Evolutionary conservation across 2,113 vertebrate genomes (phyloP).

Genomic region (Indicator maculatus): DNA sequence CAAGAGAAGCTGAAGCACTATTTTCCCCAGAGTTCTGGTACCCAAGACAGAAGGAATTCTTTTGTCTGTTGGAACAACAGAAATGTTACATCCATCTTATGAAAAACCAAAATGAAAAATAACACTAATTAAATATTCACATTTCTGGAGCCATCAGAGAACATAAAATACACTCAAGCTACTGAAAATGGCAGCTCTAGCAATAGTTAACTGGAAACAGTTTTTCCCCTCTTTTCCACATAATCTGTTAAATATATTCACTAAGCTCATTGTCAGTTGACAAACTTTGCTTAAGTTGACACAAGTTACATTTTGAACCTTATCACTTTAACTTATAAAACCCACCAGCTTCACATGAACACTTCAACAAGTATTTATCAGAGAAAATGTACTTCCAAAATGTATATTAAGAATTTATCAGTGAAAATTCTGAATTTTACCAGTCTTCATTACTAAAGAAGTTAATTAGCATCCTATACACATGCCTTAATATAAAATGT

Average conservation of each 20-base stretch:
- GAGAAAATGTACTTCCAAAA: background rate
- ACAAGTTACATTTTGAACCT: background rate
- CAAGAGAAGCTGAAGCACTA: background rate
- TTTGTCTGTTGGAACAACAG: background rate
- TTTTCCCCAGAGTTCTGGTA: background rate
- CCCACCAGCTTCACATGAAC: background rate
- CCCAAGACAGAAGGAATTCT: background rate
- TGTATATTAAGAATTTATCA: background rate
- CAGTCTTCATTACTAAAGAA: background rate
- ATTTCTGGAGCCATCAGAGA: background rate
- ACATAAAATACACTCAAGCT: background rate
- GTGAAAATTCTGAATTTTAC: background rate
- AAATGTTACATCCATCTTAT: rapidly evolving
- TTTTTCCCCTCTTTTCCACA: background rate
- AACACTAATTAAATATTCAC: background rate
- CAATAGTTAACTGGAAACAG: background rate
- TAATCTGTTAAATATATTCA: background rate
- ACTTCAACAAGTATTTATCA: background rate
- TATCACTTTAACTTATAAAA: background rate
- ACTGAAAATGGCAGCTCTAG: background rate
- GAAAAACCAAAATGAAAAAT: background rate
- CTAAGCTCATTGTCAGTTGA: background rate
- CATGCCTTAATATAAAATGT: background rate
- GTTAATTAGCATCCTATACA: background rate
- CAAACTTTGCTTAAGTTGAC: background rate